Conservation (phyloP, 1,140 invertebrate species). For the Coptotermes formosanus region DNA sequence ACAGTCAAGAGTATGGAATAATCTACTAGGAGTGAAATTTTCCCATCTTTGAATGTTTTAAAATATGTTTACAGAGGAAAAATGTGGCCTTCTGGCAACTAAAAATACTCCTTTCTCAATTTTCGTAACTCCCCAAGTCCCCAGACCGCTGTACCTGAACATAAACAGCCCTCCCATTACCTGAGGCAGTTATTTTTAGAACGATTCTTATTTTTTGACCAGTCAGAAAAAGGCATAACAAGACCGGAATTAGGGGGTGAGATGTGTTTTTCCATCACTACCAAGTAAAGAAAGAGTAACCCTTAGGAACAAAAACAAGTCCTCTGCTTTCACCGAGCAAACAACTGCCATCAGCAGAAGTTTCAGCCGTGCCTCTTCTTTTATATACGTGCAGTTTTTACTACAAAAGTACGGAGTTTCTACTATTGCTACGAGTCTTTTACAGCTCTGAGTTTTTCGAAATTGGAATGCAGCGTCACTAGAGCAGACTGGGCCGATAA, state of each 20-base stretch:
- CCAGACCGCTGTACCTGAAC: neutral
- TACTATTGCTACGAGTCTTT: neutral
- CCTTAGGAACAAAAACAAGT: constrained; percentile 7
- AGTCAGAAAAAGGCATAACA: neutral
- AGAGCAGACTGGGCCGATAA: too few relatives aligned
- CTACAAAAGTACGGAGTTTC: neutral
- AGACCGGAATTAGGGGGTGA: neutral
- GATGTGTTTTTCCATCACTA: neutral
- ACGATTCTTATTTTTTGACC: neutral
- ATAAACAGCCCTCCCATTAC: neutral
- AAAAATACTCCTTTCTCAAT: neutral
- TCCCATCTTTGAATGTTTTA: too few relatives aligned
- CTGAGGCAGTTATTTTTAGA: neutral
- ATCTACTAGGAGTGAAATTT: too few relatives aligned
- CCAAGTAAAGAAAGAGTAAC: neutral
- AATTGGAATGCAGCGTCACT: neutral
- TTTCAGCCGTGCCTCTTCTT: neutral
- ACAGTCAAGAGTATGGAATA: too few relatives aligned
- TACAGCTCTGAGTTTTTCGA: neutral
- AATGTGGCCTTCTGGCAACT: neutral
- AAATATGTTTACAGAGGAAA: neutral
- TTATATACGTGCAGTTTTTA: neutral
- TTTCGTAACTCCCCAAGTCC: neutral
- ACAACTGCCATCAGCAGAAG: neutral
- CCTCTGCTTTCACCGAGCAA: neutral